Evolutionary conservation across 2,797 vertebrate species (phyloP), one percentile per base, ranked within the genome.

Genomic region (Mus minutoides): DNA sequence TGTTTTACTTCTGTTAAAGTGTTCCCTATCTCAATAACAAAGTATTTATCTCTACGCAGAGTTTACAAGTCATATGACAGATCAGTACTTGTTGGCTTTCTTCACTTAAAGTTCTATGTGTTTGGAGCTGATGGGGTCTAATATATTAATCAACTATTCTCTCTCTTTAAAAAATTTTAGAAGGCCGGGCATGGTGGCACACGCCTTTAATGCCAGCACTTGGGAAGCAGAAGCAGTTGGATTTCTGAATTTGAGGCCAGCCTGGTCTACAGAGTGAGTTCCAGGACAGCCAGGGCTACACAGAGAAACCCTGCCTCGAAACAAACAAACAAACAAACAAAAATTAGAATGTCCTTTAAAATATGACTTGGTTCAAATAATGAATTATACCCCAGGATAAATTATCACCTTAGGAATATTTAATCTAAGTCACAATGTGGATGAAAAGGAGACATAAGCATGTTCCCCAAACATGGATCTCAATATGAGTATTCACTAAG

Each of bases 101-200:
- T 29, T 83, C 76, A 75, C 58, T 60, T 76, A 80, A 88, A 91
- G 67, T 54, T 90, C 58, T 26, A 31, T 73, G 60, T 82, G 43
- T 46, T 94, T 94, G 76, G 17, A 43, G n/a, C 60, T 40, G 75
- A 76, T n/a, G 58, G 21, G 71, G 94, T 89, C 49, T 77, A 79
- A 84, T 71, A 69, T 88, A 67, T 87, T 92, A 52, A 95, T 88
- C 54, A 90, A 79, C 58, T 75, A 88, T 8, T 88, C 96, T 62
- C 60, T 69, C 37, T 83, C 93, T 94, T n/a, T 58, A 90, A 95
- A 76, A 46, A 2, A 10, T 73, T 95, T 92, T 91, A 89, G 40
- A 86, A 92, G 43, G 43, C 43, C 6, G 43, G 43, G 6, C 43
- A 6, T 46, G 6, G 43, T 46, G 43, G 43, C 43, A 46, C 43